Evolutionary conservation across 1,140 invertebrate genomes (phyloP), one percentile per base, ranked within the genome.

Genomic region (Eulimnadia texana): DNA sequence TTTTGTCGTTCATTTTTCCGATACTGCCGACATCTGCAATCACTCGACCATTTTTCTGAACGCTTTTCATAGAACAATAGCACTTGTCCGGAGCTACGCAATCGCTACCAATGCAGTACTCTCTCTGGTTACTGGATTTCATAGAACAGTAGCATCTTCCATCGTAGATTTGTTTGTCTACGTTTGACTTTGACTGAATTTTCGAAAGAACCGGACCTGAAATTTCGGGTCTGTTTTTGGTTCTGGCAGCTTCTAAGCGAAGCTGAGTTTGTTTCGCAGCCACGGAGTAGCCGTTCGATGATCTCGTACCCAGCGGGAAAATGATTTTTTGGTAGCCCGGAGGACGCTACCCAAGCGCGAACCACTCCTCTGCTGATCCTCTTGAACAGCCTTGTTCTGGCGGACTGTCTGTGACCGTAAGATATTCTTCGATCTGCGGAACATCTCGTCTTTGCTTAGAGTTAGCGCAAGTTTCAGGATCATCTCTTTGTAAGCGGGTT

Each of bases 401-500:
- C 59, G 60, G 63, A 64, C 60, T 55, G 66, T 54, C 33, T 88
- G 86, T 58, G 85, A 79, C 42, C 84, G 80, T 89, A 93, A 91
- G 63, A 92, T 92, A 42, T 82, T 82, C 70, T 90, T 91, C 61
- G 86, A 89, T 68, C 88, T 81, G 69, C 90, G 85, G 69, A 90
- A 92, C 57, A 92, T 76, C 73, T 93, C 89, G 67, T 92, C 90
- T 72, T 91, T 89, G 20, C 87, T 91, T 22, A 93, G 72, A 0
- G 88, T 91, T 0, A 90, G 80, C 0, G 88, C 86, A 56, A 92
- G 74, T 74, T 91, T 90, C 50, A 92, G 70, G 23, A 92, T 73
- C 68, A 92, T 88, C 73, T 92, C 88, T 72, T 90, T 89, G 70
- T 93, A 90, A 47, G 90, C 84, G 2, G 90, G 89, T 71, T 90